Evolutionary conservation across 2,113 vertebrate genomes (phyloP), one percentile per base, ranked within the genome.

Genomic region (Semnornis frantzii): DNA sequence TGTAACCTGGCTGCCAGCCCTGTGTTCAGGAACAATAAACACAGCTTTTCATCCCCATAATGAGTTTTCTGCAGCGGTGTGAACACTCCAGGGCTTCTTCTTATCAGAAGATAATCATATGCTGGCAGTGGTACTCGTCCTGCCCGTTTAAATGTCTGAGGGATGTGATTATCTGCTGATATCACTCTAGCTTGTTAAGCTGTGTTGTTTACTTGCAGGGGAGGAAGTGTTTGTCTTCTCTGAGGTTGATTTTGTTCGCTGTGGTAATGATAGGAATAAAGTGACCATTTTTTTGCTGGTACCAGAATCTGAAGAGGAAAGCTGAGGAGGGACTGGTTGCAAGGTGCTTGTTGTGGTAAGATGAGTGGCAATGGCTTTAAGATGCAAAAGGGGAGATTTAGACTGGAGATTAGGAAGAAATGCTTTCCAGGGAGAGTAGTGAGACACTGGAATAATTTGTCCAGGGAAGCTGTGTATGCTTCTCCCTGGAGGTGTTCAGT

Each of bases 81-180:
- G 90, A 77, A 42, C 91, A 74, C 93, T 73, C 85, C 90, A 15
- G 91, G 94, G 72, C 70, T 95, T 66, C 92, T 90, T 80, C 72
- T 97, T 97, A 96, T 97, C 68, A 10, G 94, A 78, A 95, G 91
- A 93, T 90, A 95, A 96, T 96, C 87, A 37, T 82, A 73, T 87
- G 89, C 71, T 60, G 57, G 63, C 70, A 19, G 68, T 6, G n/a
- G 64, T 44, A 72, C 84, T 97, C 84, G 94, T 33, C 81, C 31
- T 60, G n/a, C 87, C 39, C 4, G 4, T 77, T 80, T 73, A 54
- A 83, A 95, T 76, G 82, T 96, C 96, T 96, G 24, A 84, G 72
- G 91, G 94, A 96, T 79, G 93, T 28, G 95, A 95, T 98, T 97
- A 95, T 92, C 92, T 94, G 37, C 92, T 79, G 95, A 92, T 96